These are phyloP conservation scores for Acrocephalus kingi DNA, from an alignment of 2,113 vertebrate genomes.

Conservation along the genomic window DNA sequence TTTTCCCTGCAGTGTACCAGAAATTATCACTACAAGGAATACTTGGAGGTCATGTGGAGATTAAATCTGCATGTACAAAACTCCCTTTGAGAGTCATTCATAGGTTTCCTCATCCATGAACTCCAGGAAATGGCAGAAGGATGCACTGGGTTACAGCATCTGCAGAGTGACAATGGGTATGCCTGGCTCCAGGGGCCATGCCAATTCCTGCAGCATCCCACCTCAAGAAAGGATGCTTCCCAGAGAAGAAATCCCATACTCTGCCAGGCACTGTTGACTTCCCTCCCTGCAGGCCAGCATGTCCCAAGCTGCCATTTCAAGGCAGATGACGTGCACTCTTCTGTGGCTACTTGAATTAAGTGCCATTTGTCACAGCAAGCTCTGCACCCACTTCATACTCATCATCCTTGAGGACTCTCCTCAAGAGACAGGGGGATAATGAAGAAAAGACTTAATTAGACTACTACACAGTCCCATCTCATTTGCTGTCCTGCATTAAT, in stretches of 20 bases:
- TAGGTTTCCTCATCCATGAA: background rate
- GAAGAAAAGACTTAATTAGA: background rate
- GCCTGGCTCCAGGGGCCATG: background rate
- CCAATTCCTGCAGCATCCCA: background rate
- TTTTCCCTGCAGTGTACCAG: background rate
- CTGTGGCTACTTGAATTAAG: background rate
- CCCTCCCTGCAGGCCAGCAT: background rate
- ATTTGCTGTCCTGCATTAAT: background rate
- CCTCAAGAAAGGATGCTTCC: background rate
- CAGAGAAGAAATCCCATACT: background rate
- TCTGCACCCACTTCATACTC: background rate
- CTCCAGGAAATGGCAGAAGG: background rate
- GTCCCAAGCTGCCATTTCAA: background rate
- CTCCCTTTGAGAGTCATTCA: background rate
- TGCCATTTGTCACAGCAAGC: background rate
- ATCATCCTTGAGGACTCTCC: background rate
- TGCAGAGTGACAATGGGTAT: background rate
- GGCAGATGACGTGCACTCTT: fast-evolving
- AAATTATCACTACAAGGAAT: background rate
- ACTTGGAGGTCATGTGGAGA: fast-evolving
- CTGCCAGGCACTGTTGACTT: background rate
- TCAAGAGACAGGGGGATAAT: background rate
- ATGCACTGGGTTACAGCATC: background rate
- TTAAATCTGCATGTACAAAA: fast-evolving
- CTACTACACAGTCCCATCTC: background rate